Conservation (phyloP, 2,797 vertebrate species). For the Hypotaenidia okinawae region DNA sequence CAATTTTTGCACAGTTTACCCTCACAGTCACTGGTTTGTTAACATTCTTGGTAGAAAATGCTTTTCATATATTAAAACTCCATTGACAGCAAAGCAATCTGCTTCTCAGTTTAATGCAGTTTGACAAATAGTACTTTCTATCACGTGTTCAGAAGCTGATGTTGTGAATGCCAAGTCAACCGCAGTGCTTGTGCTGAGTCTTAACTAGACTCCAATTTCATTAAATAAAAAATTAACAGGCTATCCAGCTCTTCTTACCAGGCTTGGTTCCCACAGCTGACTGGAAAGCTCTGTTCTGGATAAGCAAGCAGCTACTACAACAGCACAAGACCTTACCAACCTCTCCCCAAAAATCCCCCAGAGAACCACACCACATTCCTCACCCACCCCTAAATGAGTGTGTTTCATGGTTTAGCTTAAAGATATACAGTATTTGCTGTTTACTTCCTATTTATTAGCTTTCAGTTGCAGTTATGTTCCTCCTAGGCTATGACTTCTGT, state of each 20-base stretch:
- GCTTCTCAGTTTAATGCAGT: neutral
- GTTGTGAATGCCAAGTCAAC: neutral
- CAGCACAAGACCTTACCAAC: neutral
- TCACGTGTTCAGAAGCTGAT: neutral
- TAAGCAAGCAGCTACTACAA: neutral
- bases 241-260: neutral
- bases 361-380: neutral
- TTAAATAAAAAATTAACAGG: neutral
- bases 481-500: neutral
- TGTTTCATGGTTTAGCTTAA: neutral
- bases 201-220: neutral
- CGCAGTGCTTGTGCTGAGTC: neutral
- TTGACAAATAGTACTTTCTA: neutral
- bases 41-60: neutral
- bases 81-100: neutral
- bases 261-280: neutral
- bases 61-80: neutral
- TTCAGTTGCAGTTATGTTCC: neutral
- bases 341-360: fast-evolving
- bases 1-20: neutral
- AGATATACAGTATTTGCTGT: neutral
- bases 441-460: neutral
- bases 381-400: neutral
- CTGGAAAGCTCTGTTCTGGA: neutral
- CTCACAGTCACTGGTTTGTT: neutral